Percentiles rank a stretch among this genome's conserved stretches.
phyloP scores from a whole-genome alignment of 2,113 vertebrate species.

The Semnornis frantzii region DNA sequence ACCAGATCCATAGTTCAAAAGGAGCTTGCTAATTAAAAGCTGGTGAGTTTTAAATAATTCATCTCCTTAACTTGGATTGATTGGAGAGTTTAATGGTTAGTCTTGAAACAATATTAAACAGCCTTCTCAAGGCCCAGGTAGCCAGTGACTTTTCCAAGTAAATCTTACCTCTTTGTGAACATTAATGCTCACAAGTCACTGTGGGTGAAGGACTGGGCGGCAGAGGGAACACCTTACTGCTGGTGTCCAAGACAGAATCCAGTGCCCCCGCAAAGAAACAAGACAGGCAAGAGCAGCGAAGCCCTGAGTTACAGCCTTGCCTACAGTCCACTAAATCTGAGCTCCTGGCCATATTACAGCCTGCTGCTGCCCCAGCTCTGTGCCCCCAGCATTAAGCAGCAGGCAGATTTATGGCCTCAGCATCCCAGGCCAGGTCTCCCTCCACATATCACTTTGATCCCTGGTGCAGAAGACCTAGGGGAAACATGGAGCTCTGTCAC shows the following conservation, averaged over 20 bases:
- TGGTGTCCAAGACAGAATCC: neutral
- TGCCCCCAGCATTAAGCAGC: neutral
- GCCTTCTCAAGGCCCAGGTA: conserved; percentile 81
- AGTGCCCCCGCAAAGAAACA: neutral
- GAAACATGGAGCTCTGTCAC: neutral
- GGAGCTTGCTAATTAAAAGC: conserved; percentile 99
- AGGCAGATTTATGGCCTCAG: neutral
- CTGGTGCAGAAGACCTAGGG: neutral
- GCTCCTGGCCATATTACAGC: neutral
- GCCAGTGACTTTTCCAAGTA: conserved; percentile 57
- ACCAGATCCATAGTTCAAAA: conserved; percentile 95
- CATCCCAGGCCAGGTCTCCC: neutral
- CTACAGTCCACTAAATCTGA: neutral
- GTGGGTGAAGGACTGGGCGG: neutral
- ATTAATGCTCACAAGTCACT: conserved; percentile 6
- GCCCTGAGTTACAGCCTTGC: neutral
- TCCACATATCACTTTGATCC: neutral
- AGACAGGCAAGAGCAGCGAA: neutral
- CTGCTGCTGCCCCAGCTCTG: neutral
- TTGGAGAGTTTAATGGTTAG: conserved; percentile 94
- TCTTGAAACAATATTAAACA: conserved; percentile 98
- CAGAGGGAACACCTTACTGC: neutral
- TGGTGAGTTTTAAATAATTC: conserved; percentile 98
- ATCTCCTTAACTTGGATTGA: conserved; percentile 99
- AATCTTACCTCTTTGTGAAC: conserved; percentile 37